Conservation (phyloP, 2,113 vertebrate genomes). For the Chitala chitala region DNA sequence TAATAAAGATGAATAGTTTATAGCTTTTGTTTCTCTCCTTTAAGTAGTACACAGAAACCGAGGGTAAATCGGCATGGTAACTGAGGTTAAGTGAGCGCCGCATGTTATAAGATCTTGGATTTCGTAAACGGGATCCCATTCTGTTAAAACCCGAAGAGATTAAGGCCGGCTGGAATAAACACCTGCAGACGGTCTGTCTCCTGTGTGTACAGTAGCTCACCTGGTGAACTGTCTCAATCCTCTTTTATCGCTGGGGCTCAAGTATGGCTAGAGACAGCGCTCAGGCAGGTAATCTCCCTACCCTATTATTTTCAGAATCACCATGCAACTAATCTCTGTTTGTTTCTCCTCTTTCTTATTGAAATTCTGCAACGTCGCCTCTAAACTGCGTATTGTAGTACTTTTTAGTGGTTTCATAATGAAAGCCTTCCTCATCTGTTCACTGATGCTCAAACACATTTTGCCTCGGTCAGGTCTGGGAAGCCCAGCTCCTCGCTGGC, state of each 20-base stretch:
- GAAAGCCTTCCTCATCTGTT: not conserved
- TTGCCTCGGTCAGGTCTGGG: not conserved
- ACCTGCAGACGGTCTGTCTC: slow-evolving; percentile 5
- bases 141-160: not conserved
- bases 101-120: not conserved
- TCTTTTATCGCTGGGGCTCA: not conserved
- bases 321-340: not conserved
- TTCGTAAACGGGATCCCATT: not conserved
- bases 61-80: slow-evolving; percentile 15
- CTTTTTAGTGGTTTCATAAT: not conserved
- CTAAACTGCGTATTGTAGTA: not conserved
- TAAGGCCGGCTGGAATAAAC: not conserved
- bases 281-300: not conserved
- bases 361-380: slow-evolving; percentile 5
- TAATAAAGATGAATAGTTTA: not conserved
- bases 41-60: not conserved
- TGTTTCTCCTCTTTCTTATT: not conserved
- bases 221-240: slow-evolving; percentile 1
- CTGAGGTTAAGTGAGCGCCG: slow-evolving; percentile 16
- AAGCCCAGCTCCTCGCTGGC: not conserved
- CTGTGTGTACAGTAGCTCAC: slow-evolving; percentile 2
- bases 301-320: not conserved
- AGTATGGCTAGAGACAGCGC: not conserved
- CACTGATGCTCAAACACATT: not conserved
- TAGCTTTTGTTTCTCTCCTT: not conserved